Base-by-base conservation (phyloP, 2,113 vertebrate species). In the Platysteira castanea region DNA sequence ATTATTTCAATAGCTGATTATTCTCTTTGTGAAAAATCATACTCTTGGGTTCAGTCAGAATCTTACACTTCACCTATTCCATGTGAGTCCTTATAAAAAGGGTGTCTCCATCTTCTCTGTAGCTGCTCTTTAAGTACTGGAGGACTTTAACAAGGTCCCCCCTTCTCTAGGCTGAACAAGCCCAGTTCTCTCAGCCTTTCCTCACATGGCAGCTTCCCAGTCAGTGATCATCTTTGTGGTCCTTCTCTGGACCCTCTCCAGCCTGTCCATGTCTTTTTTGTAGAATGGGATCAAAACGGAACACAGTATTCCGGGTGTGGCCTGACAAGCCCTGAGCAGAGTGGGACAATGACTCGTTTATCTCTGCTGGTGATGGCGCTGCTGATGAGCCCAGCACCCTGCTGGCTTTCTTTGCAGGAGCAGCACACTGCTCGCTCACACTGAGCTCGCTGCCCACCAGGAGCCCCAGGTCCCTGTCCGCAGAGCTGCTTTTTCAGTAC, bases 21-120 rank as follows among this genome's bases (percentile, higher is more conserved):
- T 84, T 50, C 23, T 60, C 46, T 5, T 16, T 30, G 39, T 60
- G 13, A 37, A 47, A 56, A 46, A 37, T 6, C 27, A 21, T 28
- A 5, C 7, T 33, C 5, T 20, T 57, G 11, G 30, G 22, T 30
- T 10, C 39, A 42, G 6, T 19, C 0, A 0, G 21, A 84, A 24
- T 61, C 28, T 41, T 68, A 39, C 15, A 11, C 26, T 10, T 70
- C 9, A 22, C 28, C 31, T 70, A 54, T 53, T 70, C 16, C 17
- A 17, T 20, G 4, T 22, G 18, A 46, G 7, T 54, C 15, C 35
- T 30, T 49, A 8, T 10, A 26, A 27, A 41, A 76, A 70, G 4
- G 3, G 15, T 52, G 6, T 52, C 24, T 50, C 6, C 33, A 35
- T 9, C 35, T 30, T 30, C 30, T 47, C 75, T 59, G 61, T 22